phyloP scores from a whole-genome alignment of 2,113 vertebrate species.

The Acrocephalus kingi region DNA sequence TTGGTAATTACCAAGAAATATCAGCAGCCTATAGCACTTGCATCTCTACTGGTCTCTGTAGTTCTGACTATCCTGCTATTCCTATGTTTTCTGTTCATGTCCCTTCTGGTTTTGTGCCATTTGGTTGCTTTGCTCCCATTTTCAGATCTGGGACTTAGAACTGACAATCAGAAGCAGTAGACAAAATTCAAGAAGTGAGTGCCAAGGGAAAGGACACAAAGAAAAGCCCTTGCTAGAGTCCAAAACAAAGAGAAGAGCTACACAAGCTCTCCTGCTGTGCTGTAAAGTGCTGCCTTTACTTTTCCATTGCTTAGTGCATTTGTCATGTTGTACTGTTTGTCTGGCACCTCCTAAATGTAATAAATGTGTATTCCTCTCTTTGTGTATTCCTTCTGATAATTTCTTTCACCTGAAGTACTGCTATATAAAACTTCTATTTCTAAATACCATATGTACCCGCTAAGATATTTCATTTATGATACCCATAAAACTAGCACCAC shows the following conservation, averaged over 20 bases:
- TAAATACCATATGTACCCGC: background rate
- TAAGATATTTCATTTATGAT: slow-evolving; percentile 23
- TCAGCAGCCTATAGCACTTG: background rate
- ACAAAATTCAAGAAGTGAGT: background rate
- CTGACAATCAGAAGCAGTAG: background rate
- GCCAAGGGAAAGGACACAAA: background rate
- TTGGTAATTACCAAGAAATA: background rate
- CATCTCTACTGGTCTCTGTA: background rate
- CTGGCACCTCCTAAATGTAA: slow-evolving; percentile 1
- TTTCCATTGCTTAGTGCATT: background rate
- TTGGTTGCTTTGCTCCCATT: background rate
- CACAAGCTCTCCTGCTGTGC: background rate
- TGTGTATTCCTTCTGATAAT: background rate
- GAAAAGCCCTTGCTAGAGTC: background rate
- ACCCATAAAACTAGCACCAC: slow-evolving; percentile 9
- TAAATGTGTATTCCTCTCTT: background rate
- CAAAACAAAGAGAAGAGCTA: background rate
- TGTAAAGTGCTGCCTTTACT: background rate
- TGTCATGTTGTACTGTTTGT: background rate
- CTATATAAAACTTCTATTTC: slow-evolving; percentile 12
- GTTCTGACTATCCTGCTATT: background rate
- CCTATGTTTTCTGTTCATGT: background rate
- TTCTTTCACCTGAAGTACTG: background rate
- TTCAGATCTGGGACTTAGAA: background rate
- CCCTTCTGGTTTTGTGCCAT: background rate